These are phyloP conservation scores for Salarias fasciatus DNA, from an alignment of 2,797 vertebrate species.

Conservation along the genomic window DNA sequence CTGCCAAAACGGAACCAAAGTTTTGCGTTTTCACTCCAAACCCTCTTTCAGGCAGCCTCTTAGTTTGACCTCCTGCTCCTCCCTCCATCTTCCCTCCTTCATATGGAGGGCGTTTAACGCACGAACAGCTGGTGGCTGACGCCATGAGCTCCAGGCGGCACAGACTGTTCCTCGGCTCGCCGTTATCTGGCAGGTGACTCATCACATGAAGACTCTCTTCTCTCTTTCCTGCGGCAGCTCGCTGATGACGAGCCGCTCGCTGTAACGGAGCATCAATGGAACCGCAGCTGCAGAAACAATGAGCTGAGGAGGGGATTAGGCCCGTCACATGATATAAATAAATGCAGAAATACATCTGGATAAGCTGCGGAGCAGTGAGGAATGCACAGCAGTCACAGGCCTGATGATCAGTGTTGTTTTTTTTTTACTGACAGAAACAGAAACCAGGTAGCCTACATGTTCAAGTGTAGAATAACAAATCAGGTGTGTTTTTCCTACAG, in stretches of 20 bases:
- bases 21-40: no score
- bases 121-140: conserved; percentile 45
- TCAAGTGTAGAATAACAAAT: no score
- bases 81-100: background rate
- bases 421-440: no score
- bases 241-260: conserved; percentile 39
- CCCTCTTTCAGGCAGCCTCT: no score
- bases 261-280: conserved; percentile 30
- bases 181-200: conserved; percentile 60
- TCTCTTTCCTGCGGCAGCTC: background rate
- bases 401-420: no score
- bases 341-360: background rate
- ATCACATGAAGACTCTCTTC: conserved; percentile 40
- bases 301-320: background rate
- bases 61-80: background rate
- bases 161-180: conserved; percentile 52
- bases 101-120: conserved; percentile 45
- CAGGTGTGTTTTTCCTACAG: no score
- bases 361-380: no score
- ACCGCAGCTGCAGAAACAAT: conserved; percentile 22
- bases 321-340: conserved; percentile 1
- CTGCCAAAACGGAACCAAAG: no score
- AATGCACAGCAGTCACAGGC: no score
- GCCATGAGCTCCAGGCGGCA: conserved; percentile 39
- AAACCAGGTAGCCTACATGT: no score